A percentile compares a stretch with the other conserved stretches of the same genome.
phyloP scores from a whole-genome alignment of 2,113 vertebrate genomes.

The Mormoops blainvillei region DNA sequence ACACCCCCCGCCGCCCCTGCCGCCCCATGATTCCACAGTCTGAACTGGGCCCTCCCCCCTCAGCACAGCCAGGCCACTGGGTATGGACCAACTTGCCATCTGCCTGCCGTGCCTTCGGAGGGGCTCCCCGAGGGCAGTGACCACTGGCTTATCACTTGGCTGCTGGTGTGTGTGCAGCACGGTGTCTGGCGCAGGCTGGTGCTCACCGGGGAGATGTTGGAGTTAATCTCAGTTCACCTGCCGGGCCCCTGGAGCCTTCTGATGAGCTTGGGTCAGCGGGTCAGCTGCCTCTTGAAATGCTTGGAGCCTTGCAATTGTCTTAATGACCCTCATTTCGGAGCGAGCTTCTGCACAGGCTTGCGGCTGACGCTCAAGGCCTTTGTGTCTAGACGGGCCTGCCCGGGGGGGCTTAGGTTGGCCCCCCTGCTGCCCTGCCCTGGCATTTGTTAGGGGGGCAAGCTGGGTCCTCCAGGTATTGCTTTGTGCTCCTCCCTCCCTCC shows the following conservation, averaged over 20 bases:
- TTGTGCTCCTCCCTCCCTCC: not conserved
- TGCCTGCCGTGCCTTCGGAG: fast-evolving
- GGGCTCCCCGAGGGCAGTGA: not conserved
- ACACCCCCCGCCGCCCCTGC: too few relatives aligned
- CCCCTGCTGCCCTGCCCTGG: not conserved
- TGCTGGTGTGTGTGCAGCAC: not conserved
- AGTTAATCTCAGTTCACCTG: not conserved
- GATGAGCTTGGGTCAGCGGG: not conserved
- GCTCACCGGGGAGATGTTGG: not conserved
- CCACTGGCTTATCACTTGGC: too few relatives aligned
- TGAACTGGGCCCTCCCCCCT: not conserved
- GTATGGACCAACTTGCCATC: not conserved
- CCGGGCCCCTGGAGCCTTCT: fast-evolving
- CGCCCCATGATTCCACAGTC: not conserved
- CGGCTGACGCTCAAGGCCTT: not conserved
- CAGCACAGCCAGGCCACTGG: fast-evolving
- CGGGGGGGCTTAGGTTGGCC: not conserved
- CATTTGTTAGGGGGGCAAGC: not conserved
- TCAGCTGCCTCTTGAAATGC: not conserved
- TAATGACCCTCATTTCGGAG: not conserved
- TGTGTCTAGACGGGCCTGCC: not conserved
- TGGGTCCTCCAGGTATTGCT: not conserved
- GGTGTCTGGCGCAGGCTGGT: fast-evolving
- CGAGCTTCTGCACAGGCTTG: not conserved
- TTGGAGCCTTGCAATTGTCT: not conserved